Conservation (phyloP, 2,888 invertebrate species). For the Prostheceraeus crozeri region DNA sequence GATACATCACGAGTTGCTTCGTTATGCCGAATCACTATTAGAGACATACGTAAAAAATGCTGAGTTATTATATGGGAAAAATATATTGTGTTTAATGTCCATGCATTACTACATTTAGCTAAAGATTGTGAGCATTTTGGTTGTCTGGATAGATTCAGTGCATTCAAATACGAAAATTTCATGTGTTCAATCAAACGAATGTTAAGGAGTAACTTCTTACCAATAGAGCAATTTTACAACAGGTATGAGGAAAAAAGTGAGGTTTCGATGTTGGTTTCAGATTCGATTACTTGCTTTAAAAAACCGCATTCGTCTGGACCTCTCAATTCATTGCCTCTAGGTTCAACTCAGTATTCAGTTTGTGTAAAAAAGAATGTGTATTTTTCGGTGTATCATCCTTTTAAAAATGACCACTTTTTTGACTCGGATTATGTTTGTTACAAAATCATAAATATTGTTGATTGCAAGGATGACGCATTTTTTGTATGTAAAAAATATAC, state of each 20-base stretch:
- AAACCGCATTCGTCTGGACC: too few species aligned
- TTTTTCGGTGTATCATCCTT: conserved; percentile 6
- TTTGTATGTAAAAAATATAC: conserved; percentile 17
- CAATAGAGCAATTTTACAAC: conserved; percentile 1
- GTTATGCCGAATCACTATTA: too few species aligned
- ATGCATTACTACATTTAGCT: conserved; percentile 33
- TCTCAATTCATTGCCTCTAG: background rate
- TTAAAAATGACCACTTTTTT: conserved; percentile 2
- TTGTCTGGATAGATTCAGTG: conserved; percentile 34
- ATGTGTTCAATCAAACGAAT: conserved; percentile 33
- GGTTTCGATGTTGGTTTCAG: too few species aligned
- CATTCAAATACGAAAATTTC: conserved; percentile 39
- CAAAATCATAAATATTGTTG: conserved; percentile 10
- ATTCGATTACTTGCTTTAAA: too few species aligned
- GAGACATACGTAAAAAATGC: too few species aligned
- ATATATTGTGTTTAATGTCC: conserved; percentile 37
- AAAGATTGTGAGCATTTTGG: conserved; percentile 33
- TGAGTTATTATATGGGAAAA: conserved; percentile 33
- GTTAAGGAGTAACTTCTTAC: background rate
- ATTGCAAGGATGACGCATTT: background rate
- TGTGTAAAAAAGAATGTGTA: background rate
- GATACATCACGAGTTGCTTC: too few species aligned
- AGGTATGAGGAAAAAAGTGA: background rate
- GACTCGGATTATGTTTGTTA: background rate
- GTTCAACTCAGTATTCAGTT: conserved; percentile 8